Evolutionary conservation across 2,113 vertebrate genomes (phyloP), one percentile per base, ranked within the genome.

Genomic region (Cisticola juncidis): DNA sequence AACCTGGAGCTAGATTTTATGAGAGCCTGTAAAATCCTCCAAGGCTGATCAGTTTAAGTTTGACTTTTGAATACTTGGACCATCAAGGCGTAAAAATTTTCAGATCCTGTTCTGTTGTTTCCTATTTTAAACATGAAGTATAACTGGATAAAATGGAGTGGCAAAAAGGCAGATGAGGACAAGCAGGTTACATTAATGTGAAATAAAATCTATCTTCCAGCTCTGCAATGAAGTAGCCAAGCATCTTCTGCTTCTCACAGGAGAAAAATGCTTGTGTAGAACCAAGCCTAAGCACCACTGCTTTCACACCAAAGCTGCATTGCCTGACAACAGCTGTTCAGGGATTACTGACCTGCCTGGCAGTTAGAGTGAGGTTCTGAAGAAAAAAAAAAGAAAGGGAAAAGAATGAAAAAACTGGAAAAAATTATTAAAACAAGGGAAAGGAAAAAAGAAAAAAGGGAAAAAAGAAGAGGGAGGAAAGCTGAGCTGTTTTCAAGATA

Each of bases 401-500:
- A 66, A 19, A 4, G 0, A 13, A 21, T 5, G 38, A 38, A 38
- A 38, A 38, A 38, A 1, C n/a, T n/a, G n/a, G n/a, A 4, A 5
- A 14, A 6, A 47, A 21, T 4, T 22, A 31, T 61, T 22, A 44
- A 48, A 71, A 50, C 4, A 66, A 65, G 15, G 0, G 4, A 15
- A 10, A 5, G 3, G 0, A 1, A 3, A 2, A 24, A 15, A 28
- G 6, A 23, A 20, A n/a, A 33, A n/a, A 24, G 3, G 1, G 3
- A 14, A 11, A 9, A 10, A 35, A 28, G 3, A 10, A 53, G 25
- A 66, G 23, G 66, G 6, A 64, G 61, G 14, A 54, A 66, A 58
- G 25, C 31, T 70, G 57, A 74, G 48, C 19, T 90, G 88, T 71
- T 91, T 76, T 57, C 26, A 77, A 86, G 77, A 50, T 35, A 71